Percentiles rank a stretch among this genome's conserved stretches.
Conservation (phyloP, 2,888 invertebrate species). For the Argyresthia goedartella region DNA sequence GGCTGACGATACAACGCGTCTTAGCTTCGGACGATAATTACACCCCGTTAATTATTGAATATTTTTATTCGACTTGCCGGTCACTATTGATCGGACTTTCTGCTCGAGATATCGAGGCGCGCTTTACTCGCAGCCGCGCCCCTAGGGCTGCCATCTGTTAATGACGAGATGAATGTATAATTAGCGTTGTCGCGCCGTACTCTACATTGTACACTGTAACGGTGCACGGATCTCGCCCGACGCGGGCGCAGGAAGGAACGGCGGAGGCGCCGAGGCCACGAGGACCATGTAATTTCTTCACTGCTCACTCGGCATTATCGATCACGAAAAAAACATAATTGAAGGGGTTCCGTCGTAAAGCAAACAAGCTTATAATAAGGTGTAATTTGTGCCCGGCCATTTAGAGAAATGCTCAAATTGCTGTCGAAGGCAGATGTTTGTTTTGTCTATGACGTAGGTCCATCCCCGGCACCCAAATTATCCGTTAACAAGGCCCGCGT, state of each 20-base stretch:
- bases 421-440: conserved; percentile 63
- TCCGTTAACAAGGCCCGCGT: conserved; percentile 69
- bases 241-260: conserved; percentile 29
- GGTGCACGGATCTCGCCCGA: conserved; percentile 12
- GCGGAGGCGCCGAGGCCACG: conserved; percentile 55
- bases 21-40: conserved; percentile 41
- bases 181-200: conserved; percentile 12
- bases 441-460: conserved; percentile 71
- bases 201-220: neutral
- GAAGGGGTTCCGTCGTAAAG: conserved; percentile 68
- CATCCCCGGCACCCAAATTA: conserved; percentile 50
- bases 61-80: conserved; percentile 37
- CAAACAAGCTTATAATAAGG: conserved; percentile 72
- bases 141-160: conserved; percentile 24
- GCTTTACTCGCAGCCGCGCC: conserved; percentile 10
- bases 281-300: conserved; percentile 64
- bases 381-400: conserved; percentile 70
- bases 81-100: conserved; percentile 38
- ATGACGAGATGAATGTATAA: conserved; percentile 33
- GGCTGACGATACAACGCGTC: conserved; percentile 18
- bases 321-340: conserved; percentile 68
- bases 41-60: conserved; percentile 46
- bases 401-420: conserved; percentile 71
- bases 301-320: conserved; percentile 64
- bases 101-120: conserved; percentile 18